phyloP scores from a whole-genome alignment of 2,797 vertebrate species.

The Alectoris magna region DNA sequence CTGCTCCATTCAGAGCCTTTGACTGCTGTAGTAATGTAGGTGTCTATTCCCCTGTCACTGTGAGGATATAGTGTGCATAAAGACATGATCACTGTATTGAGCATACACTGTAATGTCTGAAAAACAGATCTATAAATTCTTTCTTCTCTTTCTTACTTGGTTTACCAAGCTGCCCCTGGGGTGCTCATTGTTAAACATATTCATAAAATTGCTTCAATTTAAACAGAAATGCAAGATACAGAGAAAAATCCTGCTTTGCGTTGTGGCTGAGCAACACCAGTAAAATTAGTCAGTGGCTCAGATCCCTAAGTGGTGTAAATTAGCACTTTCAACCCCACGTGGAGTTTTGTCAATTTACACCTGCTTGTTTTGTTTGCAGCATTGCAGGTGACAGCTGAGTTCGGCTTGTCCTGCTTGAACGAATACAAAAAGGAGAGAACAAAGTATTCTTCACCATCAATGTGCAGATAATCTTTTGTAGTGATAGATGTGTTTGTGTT shows the following conservation, averaged over 20 bases:
- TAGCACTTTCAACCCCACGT: not conserved
- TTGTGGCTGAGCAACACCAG: not conserved
- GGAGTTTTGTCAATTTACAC: not conserved
- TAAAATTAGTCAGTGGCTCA: not conserved
- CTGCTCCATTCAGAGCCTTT: conserved; percentile 2
- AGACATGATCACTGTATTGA: not conserved
- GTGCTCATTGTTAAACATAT: conserved; percentile 52
- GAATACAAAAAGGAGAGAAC: conserved; percentile 24
- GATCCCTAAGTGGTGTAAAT: not conserved
- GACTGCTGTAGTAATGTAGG: not conserved
- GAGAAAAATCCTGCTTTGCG: not conserved
- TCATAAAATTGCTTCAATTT: conserved; percentile 30
- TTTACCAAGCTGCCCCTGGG: conserved; percentile 56
- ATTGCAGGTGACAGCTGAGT: conserved; percentile 35
- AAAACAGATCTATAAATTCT: conserved; percentile 66
- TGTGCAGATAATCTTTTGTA: conserved; percentile 36
- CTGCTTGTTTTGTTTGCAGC: conserved; percentile 27
- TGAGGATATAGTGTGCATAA: not conserved
- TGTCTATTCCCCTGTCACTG: conserved; percentile 2
- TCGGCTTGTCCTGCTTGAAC: conserved; percentile 38
- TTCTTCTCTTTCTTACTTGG: conserved; percentile 59
- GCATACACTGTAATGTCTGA: not conserved
- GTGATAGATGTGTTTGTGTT: not conserved
- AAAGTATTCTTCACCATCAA: conserved; percentile 21
- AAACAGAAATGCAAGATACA: not conserved